Percentiles rank a stretch among this genome's conserved stretches.
phyloP scores from a whole-genome alignment of 1,140 invertebrate species.

The Lordiphosa stackelbergi region DNA sequence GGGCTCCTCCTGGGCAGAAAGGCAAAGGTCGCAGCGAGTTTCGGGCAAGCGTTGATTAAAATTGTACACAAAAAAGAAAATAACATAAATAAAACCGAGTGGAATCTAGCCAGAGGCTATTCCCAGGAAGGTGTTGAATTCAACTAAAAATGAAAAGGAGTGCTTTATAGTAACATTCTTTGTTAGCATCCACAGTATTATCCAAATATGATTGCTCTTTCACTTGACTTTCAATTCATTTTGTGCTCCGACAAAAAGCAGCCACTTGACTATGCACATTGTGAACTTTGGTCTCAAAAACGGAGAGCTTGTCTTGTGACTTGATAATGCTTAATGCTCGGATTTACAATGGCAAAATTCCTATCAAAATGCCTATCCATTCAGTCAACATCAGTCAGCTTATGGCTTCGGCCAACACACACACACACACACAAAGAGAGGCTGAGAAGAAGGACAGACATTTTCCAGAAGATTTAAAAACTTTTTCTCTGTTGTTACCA shows the following conservation, averaged over 20 bases:
- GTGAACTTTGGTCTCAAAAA: slow-evolving; percentile 1
- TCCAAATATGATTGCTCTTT: slow-evolving; percentile 2
- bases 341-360: slow-evolving; percentile 41
- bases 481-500: slow-evolving; percentile 26
- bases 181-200: background rate
- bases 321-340: slow-evolving; percentile 40
- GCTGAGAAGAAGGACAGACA: slow-evolving; percentile 28
- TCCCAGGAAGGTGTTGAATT: slow-evolving; percentile 24
- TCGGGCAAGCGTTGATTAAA: slow-evolving; percentile 30
- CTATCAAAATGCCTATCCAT: slow-evolving; percentile 51
- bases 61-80: slow-evolving; percentile 11
- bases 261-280: slow-evolving; percentile 19
- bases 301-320: slow-evolving; percentile 16
- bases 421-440: slow-evolving; percentile 12
- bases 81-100: slow-evolving; percentile 34
- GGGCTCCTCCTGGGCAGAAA: slow-evolving; percentile 1
- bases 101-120: slow-evolving; percentile 12
- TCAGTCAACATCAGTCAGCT: slow-evolving; percentile 51
- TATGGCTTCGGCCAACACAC: slow-evolving; percentile 32
- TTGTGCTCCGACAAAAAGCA: slow-evolving; percentile 14
- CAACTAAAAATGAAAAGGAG: slow-evolving; percentile 3
- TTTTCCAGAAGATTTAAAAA: slow-evolving; percentile 62
- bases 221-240: slow-evolving; percentile 11
- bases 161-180: background rate
- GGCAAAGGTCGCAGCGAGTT: slow-evolving; percentile 12